These are phyloP conservation scores for Brachymystax lenok DNA, from an alignment of 2,797 vertebrate genomes.

Conservation along the genomic window DNA sequence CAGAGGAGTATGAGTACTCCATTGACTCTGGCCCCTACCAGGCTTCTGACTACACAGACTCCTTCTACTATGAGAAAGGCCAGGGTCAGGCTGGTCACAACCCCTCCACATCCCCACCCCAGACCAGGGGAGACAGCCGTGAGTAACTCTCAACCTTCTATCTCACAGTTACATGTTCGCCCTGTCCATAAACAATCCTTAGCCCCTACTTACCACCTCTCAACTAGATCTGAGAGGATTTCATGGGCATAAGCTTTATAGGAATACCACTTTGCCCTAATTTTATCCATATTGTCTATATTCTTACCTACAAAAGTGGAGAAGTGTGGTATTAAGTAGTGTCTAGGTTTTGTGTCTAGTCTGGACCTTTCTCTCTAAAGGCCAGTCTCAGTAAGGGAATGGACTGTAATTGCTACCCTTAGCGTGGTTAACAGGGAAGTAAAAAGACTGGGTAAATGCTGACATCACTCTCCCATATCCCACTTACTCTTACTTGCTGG, in stretches of 20 bases:
- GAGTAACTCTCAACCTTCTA: conserved; percentile 40
- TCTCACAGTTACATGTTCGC: background rate
- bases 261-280: conserved; percentile 54
- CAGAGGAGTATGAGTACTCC: conserved; percentile 78
- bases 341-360: background rate
- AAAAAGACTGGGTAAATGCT: conserved; percentile 10
- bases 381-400: conserved; percentile 1
- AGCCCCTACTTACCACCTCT: background rate
- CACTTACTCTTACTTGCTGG: conserved; percentile 12
- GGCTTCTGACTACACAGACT: conserved; percentile 75
- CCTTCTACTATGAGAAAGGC: conserved; percentile 73
- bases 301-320: background rate
- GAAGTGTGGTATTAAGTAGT: conserved; percentile 54
- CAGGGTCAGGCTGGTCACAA: conserved; percentile 45
- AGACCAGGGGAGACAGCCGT: conserved; percentile 67
- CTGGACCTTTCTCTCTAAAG: background rate
- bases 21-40: conserved; percentile 77
- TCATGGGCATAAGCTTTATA: conserved; percentile 66
- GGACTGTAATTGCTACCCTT: background rate
- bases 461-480: background rate
- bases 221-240: conserved; percentile 11
- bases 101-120: conserved; percentile 59
- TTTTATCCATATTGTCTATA: background rate
- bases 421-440: conserved; percentile 7
- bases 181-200: background rate